Base-by-base conservation (phyloP, 2,797 vertebrate genomes). In the Iguana delicatissima region DNA sequence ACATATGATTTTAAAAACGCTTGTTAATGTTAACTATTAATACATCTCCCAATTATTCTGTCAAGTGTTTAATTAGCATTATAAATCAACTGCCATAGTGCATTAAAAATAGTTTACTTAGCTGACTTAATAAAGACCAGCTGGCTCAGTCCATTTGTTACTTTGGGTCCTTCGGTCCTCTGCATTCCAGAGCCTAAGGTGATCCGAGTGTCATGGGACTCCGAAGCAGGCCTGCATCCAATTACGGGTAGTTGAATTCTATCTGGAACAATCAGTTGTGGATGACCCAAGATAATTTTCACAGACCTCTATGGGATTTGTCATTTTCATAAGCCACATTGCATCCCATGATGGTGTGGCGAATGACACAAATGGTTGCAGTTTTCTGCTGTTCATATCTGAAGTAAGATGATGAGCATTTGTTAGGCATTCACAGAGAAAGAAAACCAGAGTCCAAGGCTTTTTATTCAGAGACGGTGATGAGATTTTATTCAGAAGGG, bases 401-500 rank as follows among this genome's bases (percentile, higher is more conserved):
- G 13, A 38, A 10, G 29, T 50, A 9, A 14, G 52, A 35, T 73
- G 38, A 81, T 86, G 38, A 42, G 3, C 1, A 32, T 72, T 81
- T 35, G 74, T 80, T 73, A 16, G 1, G 3, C 1, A 7, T 6
- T 69, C 74, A 46, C 50, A 82, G 20, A 80, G 29, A 73, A 72
- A 85, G 57, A 80, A 81, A 67, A 38, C 88, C 1, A 67, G 52
- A 82, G 24, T 57, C 89, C 64, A 32, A 38, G 38, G 85, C 18
- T 46, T 57, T 18, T 72, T n/a, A 73, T 59, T 90, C 29, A 83
- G 80, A 89, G 91, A 46, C 2, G 76, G 52, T 9, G 57, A 29
- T 72, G 42, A 92, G 64, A 22, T 92, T 93, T 35, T n/a, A 83
- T 88, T 88, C 42, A 42, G 55, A 46, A 88, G n/a, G 59, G 81